Evolutionary conservation across 2,113 vertebrate species (phyloP).

Genomic region (Xyliphius kryptos): DNA sequence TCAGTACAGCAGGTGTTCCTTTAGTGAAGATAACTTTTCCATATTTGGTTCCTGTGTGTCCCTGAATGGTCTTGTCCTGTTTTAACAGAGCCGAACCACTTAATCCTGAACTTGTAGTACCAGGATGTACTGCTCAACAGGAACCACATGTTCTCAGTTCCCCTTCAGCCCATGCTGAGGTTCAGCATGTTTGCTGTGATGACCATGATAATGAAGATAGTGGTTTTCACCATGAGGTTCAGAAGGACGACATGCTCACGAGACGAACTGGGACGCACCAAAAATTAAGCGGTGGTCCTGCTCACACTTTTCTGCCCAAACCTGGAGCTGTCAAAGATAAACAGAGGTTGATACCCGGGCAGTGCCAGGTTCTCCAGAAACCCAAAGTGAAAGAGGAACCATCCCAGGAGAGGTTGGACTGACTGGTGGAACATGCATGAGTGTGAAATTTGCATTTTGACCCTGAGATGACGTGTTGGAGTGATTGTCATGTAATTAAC

Average conservation of each 20-base stretch:
- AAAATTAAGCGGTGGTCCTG: conserved; percentile 36
- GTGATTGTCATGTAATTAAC: no score
- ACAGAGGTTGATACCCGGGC: conserved; percentile 32
- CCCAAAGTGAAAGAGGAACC: conserved; percentile 38
- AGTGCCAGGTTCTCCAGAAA: conserved; percentile 33
- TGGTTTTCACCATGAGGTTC: conserved; percentile 53
- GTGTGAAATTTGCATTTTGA: neutral
- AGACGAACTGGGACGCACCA: conserved; percentile 60
- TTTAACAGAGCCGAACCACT: conserved; percentile 48
- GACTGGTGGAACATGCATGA: neutral
- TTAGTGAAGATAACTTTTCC: no score
- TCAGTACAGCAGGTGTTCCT: neutral
- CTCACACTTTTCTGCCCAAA: conserved; percentile 52
- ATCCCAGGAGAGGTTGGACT: conserved; percentile 52
- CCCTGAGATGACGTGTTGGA: neutral
- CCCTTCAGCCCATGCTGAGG: neutral
- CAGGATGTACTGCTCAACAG: conserved; percentile 38
- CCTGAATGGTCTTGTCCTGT: neutral
- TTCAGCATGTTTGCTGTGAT: neutral
- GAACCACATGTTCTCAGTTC: neutral
- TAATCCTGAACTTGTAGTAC: conserved; percentile 43
- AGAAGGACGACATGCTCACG: conserved; percentile 73
- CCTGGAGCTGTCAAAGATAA: conserved; percentile 53
- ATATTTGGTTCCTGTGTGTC: neutral
- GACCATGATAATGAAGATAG: conserved; percentile 48